Evolutionary conservation across 2,888 invertebrate species (phyloP), one percentile per base, ranked within the genome.

Genomic region (Melanchra persicariae): DNA sequence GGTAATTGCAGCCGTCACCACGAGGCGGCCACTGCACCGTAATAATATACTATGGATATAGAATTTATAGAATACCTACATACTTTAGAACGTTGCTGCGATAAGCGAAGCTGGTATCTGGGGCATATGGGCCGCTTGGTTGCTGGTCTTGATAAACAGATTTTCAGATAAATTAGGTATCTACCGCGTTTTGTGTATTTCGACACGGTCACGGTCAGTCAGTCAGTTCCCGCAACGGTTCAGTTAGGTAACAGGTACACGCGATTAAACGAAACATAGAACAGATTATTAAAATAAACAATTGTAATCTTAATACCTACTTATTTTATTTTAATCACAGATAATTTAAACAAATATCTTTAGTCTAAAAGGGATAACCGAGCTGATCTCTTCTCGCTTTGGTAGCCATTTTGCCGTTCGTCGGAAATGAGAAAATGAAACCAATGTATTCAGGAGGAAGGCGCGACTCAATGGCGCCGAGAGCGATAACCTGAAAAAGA

Each of bases 371-470:
- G n/a, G 88, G 89, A 67, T 85, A 82, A 30, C 89, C 87, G 30
- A 90, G 80, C 58, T 76, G 54, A 6, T 82, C 47, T 64, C 84
- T 74, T 58, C 81, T 75, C 64, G 64, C 49, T 47, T 67, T 69
- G 1, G 66, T 59, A 15, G 90, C 91, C 62, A 83, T 69, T 67
- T 85, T 84, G 26, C 97, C 97, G 92, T 99, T 98, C 88, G 98
- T 97, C n/a, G 97, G 96, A 72, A 98, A 96, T 24, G 90, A 85
- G 47, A 82, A 94, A 64, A 99, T 92, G 84, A 95, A 96, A 52
- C 96, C 88, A 7, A 98, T 94, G 88, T 99, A 99, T 12, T 97
- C 94, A 12, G 91, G 85, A 0, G 98, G 98, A 57, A 99, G 92
- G 12, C 96, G 92, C 74, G 97, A 97, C 89, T 98, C 98, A 74